phyloP scores from a whole-genome alignment of 2,888 invertebrate genomes.

The Hypomecis atomaria region DNA sequence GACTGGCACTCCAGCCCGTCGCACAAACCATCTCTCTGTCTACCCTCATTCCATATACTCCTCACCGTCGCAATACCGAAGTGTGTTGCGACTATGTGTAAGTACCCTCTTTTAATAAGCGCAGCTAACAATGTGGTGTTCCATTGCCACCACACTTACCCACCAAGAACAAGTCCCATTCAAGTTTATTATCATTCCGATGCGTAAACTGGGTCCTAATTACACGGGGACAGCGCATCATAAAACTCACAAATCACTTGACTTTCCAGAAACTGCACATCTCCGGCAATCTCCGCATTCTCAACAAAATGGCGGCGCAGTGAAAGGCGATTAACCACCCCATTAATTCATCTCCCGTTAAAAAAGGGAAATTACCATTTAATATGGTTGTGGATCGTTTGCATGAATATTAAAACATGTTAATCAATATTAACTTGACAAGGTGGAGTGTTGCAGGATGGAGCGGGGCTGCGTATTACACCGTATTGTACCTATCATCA shows the following conservation, averaged over 20 bases:
- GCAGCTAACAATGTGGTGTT: no score
- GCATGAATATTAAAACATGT: constrained; percentile 58
- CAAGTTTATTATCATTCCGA: no score
- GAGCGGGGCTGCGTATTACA: constrained; percentile 25
- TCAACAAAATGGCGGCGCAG: constrained; percentile 37
- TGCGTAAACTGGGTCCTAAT: not conserved
- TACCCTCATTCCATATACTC: no score
- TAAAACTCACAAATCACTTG: not conserved
- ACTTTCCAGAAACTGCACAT: constrained; percentile 3
- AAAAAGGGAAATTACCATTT: constrained; percentile 55
- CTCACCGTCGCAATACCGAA: no score
- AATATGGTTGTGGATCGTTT: constrained; percentile 50
- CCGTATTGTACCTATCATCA: constrained; percentile 24
- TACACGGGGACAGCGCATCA: not conserved
- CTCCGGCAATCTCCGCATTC: constrained; percentile 10
- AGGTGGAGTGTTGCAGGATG: constrained; percentile 35
- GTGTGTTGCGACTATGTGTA: no score
- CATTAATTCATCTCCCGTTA: constrained; percentile 51
- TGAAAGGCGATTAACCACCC: constrained; percentile 48
- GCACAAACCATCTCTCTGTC: no score
- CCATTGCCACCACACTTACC: no score
- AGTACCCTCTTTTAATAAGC: no score
- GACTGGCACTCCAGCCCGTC: no score
- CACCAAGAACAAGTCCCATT: no score
- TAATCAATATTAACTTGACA: constrained; percentile 50